A percentile compares a stretch with the other conserved stretches of the same genome.
Evolutionary conservation across 2,797 vertebrate species (phyloP).

Genomic region (Erethizon dorsatum): DNA sequence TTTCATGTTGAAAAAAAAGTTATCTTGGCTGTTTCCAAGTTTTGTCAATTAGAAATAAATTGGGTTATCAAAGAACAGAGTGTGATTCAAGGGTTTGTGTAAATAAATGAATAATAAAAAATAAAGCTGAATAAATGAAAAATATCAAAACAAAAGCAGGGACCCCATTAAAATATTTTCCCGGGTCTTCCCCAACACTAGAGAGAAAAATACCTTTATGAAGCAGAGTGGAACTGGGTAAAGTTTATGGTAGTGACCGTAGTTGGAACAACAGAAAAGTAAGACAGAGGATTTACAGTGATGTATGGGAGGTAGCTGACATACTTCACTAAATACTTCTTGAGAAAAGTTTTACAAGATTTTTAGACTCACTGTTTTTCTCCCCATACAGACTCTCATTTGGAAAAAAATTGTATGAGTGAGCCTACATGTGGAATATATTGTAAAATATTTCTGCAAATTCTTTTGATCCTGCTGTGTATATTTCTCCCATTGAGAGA

Average conservation of each 20-base stretch:
- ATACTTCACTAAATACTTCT: background rate
- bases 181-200: background rate
- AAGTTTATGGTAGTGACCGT: background rate
- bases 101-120: background rate
- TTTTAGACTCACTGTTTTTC: slow-evolving; percentile 25
- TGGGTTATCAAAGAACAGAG: background rate
- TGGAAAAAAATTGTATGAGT: background rate
- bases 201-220: background rate
- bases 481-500: background rate
- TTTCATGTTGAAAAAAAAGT: background rate
- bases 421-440: background rate
- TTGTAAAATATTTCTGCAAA: background rate
- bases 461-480: background rate
- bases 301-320: background rate
- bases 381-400: background rate
- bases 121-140: background rate
- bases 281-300: background rate
- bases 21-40: background rate
- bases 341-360: slow-evolving; percentile 3
- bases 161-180: background rate
- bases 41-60: background rate
- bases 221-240: background rate
- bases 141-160: background rate
- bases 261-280: background rate
- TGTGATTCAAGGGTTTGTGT: background rate